Conservation (phyloP, 2,113 vertebrate species). For the Eptatretus burgeri region DNA sequence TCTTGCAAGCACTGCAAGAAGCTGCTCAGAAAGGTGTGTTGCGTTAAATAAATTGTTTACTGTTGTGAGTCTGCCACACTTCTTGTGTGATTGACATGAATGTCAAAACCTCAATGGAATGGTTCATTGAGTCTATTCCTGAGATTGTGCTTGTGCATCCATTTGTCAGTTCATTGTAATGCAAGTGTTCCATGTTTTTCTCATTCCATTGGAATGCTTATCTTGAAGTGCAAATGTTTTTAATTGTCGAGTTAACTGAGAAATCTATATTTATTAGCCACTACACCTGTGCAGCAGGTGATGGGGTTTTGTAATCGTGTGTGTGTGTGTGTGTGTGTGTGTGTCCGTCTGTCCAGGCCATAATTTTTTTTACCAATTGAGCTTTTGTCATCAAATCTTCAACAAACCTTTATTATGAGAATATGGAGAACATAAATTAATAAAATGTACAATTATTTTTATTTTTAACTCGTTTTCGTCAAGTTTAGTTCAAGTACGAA, state of each 20-base stretch:
- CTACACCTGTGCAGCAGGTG: background rate
- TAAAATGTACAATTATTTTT: too few relatives aligned
- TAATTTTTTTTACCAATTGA: too few relatives aligned
- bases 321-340: background rate
- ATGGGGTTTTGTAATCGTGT: background rate
- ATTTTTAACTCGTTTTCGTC: too few relatives aligned
- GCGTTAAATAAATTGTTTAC: background rate
- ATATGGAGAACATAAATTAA: too few relatives aligned
- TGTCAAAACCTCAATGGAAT: background rate
- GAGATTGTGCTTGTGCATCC: background rate
- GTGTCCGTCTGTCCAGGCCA: background rate
- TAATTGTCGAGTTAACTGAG: too few relatives aligned
- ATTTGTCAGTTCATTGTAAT: background rate
- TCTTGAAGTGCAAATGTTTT: too few relatives aligned
- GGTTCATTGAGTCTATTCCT: background rate
- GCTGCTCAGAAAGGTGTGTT: constrained; percentile 25
- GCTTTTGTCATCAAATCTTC: too few relatives aligned
- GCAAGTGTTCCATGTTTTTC: background rate
- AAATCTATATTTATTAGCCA: too few relatives aligned
- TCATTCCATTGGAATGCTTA: too few relatives aligned
- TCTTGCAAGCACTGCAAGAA: background rate
- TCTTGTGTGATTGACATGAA: background rate
- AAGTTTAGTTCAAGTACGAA: too few relatives aligned
- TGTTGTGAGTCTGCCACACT: background rate
- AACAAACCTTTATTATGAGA: too few relatives aligned